Percentiles rank a stretch among this genome's conserved stretches.
Conservation (phyloP, 2,113 vertebrate species). For the Boulengeromyrus knoepffleri region DNA sequence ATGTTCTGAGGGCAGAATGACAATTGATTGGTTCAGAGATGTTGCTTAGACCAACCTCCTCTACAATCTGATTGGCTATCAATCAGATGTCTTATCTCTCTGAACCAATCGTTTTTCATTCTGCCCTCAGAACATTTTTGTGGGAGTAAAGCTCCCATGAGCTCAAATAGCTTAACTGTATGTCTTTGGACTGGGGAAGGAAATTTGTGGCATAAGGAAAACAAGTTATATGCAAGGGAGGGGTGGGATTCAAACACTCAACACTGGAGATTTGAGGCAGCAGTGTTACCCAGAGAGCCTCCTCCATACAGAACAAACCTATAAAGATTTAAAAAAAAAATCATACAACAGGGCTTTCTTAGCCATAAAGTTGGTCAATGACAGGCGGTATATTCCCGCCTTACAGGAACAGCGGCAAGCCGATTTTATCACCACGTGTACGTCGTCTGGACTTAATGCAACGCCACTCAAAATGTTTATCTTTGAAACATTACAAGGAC, state of each 20-base stretch:
- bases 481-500: background rate
- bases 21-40: no score
- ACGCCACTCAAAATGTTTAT: background rate
- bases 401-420: background rate
- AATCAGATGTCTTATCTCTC: no score
- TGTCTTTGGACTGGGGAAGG: background rate
- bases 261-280: background rate
- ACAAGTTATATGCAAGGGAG: background rate
- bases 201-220: background rate
- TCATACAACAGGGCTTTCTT: background rate
- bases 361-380: background rate
- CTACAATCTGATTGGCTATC: no score
- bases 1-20: no score
- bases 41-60: no score
- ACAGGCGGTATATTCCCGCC: background rate
- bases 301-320: background rate
- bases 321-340: background rate
- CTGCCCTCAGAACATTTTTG: no score
- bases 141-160: no score
- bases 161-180: background rate
- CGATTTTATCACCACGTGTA: background rate
- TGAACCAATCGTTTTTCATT: no score
- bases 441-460: background rate
- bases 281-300: background rate
- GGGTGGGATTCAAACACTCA: background rate